Percentiles rank a stretch among this genome's conserved stretches.
phyloP scores from a whole-genome alignment of 2,797 vertebrate species.

The Peromyscus aztecus region DNA sequence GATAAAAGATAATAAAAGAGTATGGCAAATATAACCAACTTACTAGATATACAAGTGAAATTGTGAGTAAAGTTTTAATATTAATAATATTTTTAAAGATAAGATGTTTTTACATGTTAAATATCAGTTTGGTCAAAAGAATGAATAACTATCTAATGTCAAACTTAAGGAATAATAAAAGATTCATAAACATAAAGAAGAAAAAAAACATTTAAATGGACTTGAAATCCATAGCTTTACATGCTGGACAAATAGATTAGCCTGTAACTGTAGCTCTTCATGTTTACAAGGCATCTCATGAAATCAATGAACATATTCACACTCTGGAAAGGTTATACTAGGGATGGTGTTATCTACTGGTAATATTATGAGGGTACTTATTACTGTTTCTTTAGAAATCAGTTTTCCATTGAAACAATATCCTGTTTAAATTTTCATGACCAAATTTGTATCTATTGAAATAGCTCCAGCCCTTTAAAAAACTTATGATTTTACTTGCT shows the following conservation, averaged over 20 bases:
- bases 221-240: conserved; percentile 81
- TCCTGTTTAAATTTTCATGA: conserved; percentile 82
- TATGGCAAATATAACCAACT: neutral
- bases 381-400: conserved; percentile 74
- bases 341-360: conserved; percentile 78
- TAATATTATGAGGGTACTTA: conserved; percentile 79
- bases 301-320: conserved; percentile 85
- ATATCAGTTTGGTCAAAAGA: neutral
- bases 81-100: neutral
- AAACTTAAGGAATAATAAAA: conserved; percentile 45
- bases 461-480: conserved; percentile 64
- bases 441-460: conserved; percentile 86
- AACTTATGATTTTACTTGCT: conserved; percentile 80
- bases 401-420: conserved; percentile 85
- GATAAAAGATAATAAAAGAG: neutral
- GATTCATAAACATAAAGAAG: conserved; percentile 62
- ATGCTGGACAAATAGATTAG: conserved; percentile 57
- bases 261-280: conserved; percentile 77
- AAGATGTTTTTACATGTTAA: neutral
- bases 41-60: neutral
- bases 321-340: conserved; percentile 82
- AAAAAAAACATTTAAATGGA: conserved; percentile 47
- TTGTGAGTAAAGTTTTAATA: neutral
- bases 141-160: conserved; percentile 3
- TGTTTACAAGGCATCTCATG: conserved; percentile 80